These are phyloP conservation scores for Sander vitreus DNA, from an alignment of 2,113 vertebrate species.

Conservation along the genomic window DNA sequence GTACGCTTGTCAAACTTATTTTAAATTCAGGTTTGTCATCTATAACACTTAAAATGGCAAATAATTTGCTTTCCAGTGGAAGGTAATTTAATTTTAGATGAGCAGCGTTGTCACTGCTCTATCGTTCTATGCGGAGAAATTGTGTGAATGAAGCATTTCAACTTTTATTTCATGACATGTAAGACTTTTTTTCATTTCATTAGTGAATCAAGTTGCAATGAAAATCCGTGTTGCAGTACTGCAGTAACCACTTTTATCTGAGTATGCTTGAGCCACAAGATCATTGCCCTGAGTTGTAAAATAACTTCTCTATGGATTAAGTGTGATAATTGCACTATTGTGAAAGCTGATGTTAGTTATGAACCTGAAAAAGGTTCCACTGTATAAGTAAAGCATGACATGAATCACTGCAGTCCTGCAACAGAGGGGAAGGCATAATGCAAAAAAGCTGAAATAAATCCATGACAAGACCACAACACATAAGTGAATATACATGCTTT, in stretches of 20 bases:
- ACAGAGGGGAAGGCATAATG: neutral
- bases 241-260: neutral
- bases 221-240: neutral
- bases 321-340: neutral
- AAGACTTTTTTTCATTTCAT: neutral
- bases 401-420: neutral
- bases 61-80: conserved; percentile 1
- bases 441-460: neutral
- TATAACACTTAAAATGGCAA: neutral
- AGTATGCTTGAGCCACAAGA: neutral
- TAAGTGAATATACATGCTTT: conserved; percentile 2
- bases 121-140: neutral
- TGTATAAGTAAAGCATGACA: neutral
- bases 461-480: neutral
- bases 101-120: neutral
- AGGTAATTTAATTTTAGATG: neutral
- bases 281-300: neutral
- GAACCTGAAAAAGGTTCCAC: neutral
- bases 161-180: neutral
- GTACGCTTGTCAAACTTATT: neutral
- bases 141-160: neutral
- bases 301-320: conserved; percentile 5
- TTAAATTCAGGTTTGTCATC: neutral
- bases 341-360: neutral
- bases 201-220: neutral